Conservation (phyloP, 2,888 invertebrate species). For the Pammene aurita region DNA sequence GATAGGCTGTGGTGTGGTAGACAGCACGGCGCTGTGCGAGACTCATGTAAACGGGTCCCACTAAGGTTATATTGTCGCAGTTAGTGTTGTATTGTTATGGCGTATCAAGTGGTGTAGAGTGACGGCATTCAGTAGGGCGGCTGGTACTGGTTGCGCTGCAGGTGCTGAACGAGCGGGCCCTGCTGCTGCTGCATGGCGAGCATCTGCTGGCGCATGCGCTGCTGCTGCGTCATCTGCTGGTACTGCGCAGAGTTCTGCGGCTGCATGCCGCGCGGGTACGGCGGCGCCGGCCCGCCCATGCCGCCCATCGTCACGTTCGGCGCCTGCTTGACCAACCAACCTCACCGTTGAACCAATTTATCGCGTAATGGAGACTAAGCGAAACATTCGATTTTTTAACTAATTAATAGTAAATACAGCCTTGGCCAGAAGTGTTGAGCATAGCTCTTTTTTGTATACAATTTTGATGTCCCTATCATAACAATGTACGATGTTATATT, state of each 20-base stretch:
- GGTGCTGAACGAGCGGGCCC: slow-evolving; percentile 80
- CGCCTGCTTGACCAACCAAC: slow-evolving; percentile 73
- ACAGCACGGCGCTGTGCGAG: no score
- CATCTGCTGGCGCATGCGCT: slow-evolving; percentile 88
- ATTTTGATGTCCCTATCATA: no score
- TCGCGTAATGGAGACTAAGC: neutral
- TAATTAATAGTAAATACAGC: no score
- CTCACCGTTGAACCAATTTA: neutral
- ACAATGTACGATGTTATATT: no score
- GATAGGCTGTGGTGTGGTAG: no score
- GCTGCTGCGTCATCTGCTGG: slow-evolving; percentile 80
- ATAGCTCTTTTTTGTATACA: no score
- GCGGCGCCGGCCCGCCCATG: slow-evolving; percentile 90
- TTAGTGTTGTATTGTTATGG: no score
- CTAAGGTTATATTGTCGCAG: neutral
- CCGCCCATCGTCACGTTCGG: slow-evolving; percentile 94
- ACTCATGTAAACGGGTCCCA: neutral
- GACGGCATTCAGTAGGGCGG: slow-evolving; percentile 65
- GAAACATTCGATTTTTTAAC: neutral
- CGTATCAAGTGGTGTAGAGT: neutral
- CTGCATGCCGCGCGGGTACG: slow-evolving; percentile 86
- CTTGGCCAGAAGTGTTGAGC: no score
- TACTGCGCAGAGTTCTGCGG: slow-evolving; percentile 85
- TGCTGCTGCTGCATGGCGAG: slow-evolving; percentile 88
- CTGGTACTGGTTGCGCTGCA: slow-evolving; percentile 77